Evolutionary conservation across 2,113 vertebrate genomes (phyloP).

Genomic region (Alexandromys fortis): DNA sequence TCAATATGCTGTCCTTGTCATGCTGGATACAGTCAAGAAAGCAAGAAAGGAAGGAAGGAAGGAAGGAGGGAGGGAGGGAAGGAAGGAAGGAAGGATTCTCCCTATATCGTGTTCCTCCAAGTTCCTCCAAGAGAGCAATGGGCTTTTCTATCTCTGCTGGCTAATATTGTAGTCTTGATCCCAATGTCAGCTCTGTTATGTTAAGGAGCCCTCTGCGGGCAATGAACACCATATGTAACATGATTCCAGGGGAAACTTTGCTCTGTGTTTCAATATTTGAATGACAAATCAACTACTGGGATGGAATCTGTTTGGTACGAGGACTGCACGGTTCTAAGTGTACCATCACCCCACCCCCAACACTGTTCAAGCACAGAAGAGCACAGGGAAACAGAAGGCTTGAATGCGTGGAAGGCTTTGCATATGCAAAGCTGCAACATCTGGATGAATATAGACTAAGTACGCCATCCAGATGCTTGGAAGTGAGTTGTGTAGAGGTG

Average conservation of each 20-base stretch:
- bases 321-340: background rate
- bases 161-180: background rate
- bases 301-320: background rate
- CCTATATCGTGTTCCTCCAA: background rate
- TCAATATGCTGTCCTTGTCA: background rate
- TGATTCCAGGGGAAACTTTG: background rate
- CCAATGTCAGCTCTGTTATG: background rate
- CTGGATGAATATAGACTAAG: background rate
- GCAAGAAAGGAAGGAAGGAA: too few species aligned
- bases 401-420: background rate
- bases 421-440: background rate
- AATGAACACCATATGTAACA: background rate
- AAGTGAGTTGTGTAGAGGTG: background rate
- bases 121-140: background rate
- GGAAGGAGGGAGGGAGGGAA: background rate
- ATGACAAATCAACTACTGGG: background rate
- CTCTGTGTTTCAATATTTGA: background rate
- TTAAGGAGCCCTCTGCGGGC: background rate
- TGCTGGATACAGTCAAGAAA: background rate
- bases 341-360: too few species aligned
- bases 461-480: constrained; percentile 41
- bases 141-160: background rate
- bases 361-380: background rate
- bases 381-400: background rate
- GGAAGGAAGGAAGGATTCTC: background rate